Conservation (phyloP, 2,113 vertebrate species). For the Ibidorhyncha struthersii region DNA sequence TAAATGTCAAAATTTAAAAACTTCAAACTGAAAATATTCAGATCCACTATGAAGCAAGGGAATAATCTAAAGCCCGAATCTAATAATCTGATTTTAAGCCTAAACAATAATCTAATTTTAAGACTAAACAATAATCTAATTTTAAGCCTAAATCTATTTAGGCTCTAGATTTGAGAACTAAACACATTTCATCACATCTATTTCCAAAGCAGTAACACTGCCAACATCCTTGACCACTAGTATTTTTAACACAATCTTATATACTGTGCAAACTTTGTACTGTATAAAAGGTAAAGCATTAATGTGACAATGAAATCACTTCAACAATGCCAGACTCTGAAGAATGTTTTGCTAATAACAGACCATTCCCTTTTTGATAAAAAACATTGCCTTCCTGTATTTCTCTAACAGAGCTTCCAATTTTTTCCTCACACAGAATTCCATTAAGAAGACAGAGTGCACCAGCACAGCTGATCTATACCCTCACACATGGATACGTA, state of each 20-base stretch:
- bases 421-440: background rate
- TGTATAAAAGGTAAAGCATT: background rate
- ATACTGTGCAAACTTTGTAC: background rate
- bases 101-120: too few relatives aligned
- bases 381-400: background rate
- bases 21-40: background rate
- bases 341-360: background rate
- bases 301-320: background rate
- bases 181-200: background rate
- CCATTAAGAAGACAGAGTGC: background rate
- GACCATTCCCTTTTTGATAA: background rate
- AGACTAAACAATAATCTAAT: too few relatives aligned
- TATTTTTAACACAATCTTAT: background rate
- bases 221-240: background rate
- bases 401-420: background rate
- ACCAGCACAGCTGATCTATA: background rate
- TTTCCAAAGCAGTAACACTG: background rate
- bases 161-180: background rate
- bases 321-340: background rate
- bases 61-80: too few relatives aligned
- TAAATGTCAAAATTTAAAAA: too few relatives aligned
- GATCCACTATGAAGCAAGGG: background rate
- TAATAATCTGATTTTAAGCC: too few relatives aligned
- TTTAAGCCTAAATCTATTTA: background rate
- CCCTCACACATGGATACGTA: accelerated